These are phyloP conservation scores for Thelaira solivaga DNA, from an alignment of 2,888 invertebrate genomes.

Conservation along the genomic window DNA sequence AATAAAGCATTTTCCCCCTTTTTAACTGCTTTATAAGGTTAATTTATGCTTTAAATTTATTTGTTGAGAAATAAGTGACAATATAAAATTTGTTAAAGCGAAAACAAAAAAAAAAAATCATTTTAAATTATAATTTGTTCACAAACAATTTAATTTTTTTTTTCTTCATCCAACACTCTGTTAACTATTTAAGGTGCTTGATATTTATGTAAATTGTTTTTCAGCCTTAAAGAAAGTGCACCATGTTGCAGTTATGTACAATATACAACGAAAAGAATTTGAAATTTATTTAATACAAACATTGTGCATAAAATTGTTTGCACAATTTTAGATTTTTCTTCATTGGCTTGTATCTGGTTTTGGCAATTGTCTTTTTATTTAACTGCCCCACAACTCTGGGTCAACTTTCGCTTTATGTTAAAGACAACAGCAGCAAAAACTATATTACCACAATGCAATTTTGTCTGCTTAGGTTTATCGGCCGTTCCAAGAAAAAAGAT, in stretches of 20 bases:
- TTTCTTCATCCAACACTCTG: constrained; percentile 4
- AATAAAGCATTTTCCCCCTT: background rate
- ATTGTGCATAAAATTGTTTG: background rate
- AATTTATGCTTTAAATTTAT: constrained; percentile 2
- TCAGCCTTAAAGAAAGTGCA: background rate
- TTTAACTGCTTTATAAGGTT: background rate
- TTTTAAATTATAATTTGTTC: constrained; percentile 36
- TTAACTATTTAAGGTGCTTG: constrained; percentile 37
- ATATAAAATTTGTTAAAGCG: constrained; percentile 48
- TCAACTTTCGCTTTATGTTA: constrained; percentile 73
- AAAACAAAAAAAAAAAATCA: background rate
- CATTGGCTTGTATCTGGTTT: constrained; percentile 1
- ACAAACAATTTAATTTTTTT: too few species aligned
- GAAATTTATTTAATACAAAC: background rate
- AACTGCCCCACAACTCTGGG: constrained; percentile 68
- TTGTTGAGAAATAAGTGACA: constrained; percentile 35
- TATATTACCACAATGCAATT: constrained; percentile 28
- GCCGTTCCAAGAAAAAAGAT: background rate
- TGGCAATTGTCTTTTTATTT: constrained; percentile 20
- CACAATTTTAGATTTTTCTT: constrained; percentile 23
- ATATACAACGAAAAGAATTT: background rate
- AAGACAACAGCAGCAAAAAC: constrained; percentile 5
- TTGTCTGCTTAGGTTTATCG: background rate
- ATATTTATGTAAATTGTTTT: constrained; percentile 56
- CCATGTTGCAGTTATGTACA: background rate